Evolutionary conservation across 2,113 vertebrate species (phyloP).

Genomic region (Tetrax tetrax): DNA sequence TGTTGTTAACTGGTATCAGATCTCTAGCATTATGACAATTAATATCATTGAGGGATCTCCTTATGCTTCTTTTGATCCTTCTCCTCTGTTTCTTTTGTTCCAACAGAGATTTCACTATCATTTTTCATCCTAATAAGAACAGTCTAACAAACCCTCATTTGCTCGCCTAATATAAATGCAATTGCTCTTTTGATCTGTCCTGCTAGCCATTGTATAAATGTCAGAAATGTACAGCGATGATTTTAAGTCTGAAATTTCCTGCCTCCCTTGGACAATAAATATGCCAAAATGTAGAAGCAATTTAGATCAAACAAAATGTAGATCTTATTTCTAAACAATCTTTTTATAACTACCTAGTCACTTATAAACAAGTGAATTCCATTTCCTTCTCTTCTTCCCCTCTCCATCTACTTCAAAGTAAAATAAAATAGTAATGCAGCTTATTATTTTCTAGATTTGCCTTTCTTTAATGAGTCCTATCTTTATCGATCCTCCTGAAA

Average conservation of each 20-base stretch:
- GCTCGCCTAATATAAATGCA: not conserved
- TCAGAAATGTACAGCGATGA: not conserved
- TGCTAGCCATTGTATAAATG: not conserved
- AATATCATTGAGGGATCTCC: not conserved
- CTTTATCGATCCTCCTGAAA: not conserved
- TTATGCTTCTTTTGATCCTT: not conserved
- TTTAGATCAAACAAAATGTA: constrained; percentile 7
- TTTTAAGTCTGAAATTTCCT: not conserved
- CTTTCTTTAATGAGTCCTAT: not conserved
- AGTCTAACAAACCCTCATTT: not conserved
- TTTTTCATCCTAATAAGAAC: not conserved
- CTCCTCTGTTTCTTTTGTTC: not conserved
- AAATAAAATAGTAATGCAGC: not conserved
- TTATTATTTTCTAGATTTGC: not conserved
- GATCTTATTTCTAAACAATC: not conserved
- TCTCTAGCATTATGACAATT: not conserved
- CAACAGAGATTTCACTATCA: not conserved
- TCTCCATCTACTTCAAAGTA: not conserved
- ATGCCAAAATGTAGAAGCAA: not conserved
- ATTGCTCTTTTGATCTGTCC: not conserved
- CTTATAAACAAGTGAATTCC: not conserved
- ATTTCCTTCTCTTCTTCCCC: not conserved
- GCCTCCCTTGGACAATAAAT: not conserved
- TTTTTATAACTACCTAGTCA: not conserved
- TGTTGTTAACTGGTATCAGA: not conserved